Percentiles rank a stretch among this genome's conserved stretches.
These are phyloP conservation scores for Sebastes trivittatus DNA, from an alignment of 2,797 vertebrate genomes.

Conservation along the genomic window DNA sequence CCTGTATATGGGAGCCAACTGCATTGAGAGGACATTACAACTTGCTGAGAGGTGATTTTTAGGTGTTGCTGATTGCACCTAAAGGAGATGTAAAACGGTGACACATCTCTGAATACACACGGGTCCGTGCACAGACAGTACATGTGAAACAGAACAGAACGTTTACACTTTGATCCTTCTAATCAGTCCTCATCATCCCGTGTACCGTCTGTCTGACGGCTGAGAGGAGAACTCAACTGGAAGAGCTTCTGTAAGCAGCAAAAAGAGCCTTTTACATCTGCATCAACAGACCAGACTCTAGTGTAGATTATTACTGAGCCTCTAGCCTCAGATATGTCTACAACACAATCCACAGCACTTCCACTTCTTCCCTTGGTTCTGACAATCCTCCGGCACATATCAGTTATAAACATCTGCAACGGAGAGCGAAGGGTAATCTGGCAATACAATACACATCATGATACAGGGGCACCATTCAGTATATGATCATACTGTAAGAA, in stretches of 20 bases:
- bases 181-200: background rate
- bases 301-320: background rate
- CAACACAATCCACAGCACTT: conserved; percentile 1
- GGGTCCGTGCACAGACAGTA: background rate
- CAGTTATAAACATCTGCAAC: conserved; percentile 17
- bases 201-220: background rate
- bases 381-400: background rate
- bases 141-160: background rate
- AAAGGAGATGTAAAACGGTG: background rate
- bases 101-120: background rate
- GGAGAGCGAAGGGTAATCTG: background rate
- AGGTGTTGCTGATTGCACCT: background rate
- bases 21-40: background rate
- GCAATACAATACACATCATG: no score
- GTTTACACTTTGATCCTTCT: background rate
- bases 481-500: no score
- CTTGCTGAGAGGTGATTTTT: background rate
- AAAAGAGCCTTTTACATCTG: conserved; percentile 18
- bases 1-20: background rate
- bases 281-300: background rate
- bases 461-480: no score
- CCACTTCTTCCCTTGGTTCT: conserved; percentile 1
- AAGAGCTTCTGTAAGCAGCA: conserved; percentile 9
- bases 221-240: background rate
- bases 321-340: conserved; percentile 12